These are phyloP conservation scores for Cynaeus angustus DNA, from an alignment of 2,888 invertebrate species.

Conservation along the genomic window DNA sequence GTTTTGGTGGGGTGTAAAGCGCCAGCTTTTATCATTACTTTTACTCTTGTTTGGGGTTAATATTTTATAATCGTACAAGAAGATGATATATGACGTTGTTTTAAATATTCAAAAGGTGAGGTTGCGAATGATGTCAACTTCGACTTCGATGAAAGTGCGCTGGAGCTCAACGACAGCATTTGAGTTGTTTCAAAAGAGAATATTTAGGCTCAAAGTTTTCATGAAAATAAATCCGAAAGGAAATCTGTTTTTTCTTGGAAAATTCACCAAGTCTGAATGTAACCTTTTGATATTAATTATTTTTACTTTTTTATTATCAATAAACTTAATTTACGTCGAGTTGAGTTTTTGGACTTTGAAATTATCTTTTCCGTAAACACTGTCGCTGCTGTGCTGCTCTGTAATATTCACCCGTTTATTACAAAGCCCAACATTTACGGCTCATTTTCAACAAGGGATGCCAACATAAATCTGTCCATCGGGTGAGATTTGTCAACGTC, in stretches of 20 bases:
- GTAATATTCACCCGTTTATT: slow-evolving; percentile 10
- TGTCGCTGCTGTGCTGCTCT: not conserved
- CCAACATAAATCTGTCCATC: slow-evolving; percentile 12
- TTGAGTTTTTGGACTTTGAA: not conserved
- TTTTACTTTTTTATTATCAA: too few relatives aligned
- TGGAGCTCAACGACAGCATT: not conserved
- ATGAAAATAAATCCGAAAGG: too few relatives aligned
- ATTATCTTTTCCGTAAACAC: not conserved
- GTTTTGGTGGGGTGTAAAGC: slow-evolving; percentile 16
- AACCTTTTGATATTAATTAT: too few relatives aligned
- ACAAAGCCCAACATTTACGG: slow-evolving; percentile 11
- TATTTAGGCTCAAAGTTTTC: too few relatives aligned
- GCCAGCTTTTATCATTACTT: slow-evolving; percentile 16
- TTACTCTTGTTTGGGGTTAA: slow-evolving; percentile 4
- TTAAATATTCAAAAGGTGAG: slow-evolving; percentile 6
- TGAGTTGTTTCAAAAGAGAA: not conserved
- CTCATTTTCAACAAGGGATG: slow-evolving; percentile 21
- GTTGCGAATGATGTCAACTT: not conserved
- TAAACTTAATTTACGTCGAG: too few relatives aligned
- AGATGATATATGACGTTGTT: slow-evolving; percentile 10
- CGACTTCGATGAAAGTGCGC: not conserved
- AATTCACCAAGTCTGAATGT: too few relatives aligned
- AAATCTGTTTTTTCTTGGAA: too few relatives aligned
- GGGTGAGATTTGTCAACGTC: slow-evolving; percentile 35
- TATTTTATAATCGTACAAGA: slow-evolving; percentile 32